Percentiles rank a stretch among this genome's conserved stretches.
These are phyloP conservation scores for Platalea minor DNA, from an alignment of 2,797 vertebrate genomes.

Conservation along the genomic window DNA sequence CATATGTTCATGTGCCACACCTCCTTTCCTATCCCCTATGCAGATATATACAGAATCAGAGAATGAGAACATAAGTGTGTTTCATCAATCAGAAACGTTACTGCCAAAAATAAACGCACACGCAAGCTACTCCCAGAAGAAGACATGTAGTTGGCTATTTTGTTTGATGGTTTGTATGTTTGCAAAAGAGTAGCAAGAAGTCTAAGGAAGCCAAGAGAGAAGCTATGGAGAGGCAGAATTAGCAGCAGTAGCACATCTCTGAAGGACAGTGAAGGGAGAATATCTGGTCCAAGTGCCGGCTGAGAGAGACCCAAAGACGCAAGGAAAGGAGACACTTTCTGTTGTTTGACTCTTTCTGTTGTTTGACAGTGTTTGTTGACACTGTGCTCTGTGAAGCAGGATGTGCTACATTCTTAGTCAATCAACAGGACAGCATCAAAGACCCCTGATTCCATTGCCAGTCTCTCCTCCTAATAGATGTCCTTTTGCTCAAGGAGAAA, in stretches of 20 bases:
- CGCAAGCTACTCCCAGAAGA: not conserved
- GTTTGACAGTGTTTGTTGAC: too few species aligned
- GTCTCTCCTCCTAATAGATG: not conserved
- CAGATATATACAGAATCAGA: not conserved
- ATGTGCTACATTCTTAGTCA: not conserved
- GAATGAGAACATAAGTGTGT: not conserved
- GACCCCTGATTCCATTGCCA: not conserved
- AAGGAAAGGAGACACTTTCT: not conserved
- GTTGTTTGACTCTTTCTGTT: not conserved
- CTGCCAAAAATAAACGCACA: not conserved
- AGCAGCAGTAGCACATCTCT: not conserved
- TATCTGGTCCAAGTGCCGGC: not conserved
- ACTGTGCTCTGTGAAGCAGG: not conserved
- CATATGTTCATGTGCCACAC: not conserved
- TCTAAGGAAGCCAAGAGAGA: not conserved
- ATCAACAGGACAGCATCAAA: not conserved
- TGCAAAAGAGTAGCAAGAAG: not conserved
- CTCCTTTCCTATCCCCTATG: not conserved
- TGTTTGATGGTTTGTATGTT: not conserved
- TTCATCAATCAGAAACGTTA: not conserved
- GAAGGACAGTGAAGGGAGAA: not conserved
- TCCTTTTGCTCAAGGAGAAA: conserved; percentile 36
- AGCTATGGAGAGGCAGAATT: not conserved
- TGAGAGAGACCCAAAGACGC: not conserved
- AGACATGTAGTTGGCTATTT: not conserved